Percentiles rank a stretch among this genome's conserved stretches.
Evolutionary conservation across 2,113 vertebrate species (phyloP).

Genomic region (Uropsilus gracilis): DNA sequence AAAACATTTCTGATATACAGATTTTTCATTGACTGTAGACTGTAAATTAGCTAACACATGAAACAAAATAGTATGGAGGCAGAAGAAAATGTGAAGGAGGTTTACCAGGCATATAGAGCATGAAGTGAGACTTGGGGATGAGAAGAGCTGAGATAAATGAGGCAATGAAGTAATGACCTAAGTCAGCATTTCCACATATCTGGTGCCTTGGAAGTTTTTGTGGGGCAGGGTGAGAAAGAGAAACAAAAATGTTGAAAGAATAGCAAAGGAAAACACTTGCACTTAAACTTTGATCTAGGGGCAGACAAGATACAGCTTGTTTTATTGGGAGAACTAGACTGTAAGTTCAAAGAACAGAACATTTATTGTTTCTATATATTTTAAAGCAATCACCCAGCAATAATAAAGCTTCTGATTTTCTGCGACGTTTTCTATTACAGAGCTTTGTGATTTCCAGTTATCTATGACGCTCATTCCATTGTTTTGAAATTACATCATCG

Average conservation of each 20-base stretch:
- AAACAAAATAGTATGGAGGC: neutral
- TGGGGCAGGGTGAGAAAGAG: too few species aligned
- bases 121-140: neutral
- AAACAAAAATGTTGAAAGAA: neutral
- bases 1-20: neutral
- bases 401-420: neutral
- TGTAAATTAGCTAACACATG: neutral
- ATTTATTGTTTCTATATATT: neutral
- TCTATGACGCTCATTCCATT: neutral
- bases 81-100: too few species aligned
- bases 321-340: neutral
- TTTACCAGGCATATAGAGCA: too few species aligned
- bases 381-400: neutral
- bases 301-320: neutral
- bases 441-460: neutral
- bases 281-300: neutral
- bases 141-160: neutral
- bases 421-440: neutral
- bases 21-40: neutral
- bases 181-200: neutral
- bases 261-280: neutral
- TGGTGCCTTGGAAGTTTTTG: neutral
- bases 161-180: neutral
- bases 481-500: neutral
- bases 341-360: neutral